A percentile compares a stretch with the other conserved stretches of the same genome.
Evolutionary conservation across 2,888 invertebrate genomes (phyloP).

Genomic region (Exocentrus adspersus): DNA sequence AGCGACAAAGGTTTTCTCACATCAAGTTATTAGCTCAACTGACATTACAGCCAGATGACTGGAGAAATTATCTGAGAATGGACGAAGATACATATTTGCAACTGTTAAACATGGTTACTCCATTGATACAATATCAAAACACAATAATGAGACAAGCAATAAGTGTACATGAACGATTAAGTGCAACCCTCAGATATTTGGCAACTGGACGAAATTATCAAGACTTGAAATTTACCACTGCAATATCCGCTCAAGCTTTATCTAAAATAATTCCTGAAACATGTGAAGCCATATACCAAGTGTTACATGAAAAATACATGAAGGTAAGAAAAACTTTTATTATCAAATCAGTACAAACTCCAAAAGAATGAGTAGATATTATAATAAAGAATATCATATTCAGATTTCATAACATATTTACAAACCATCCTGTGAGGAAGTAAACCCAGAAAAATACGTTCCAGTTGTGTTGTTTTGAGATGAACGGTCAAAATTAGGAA

Average conservation of each 20-base stretch:
- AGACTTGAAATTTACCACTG: conserved; percentile 26
- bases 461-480: too few species aligned
- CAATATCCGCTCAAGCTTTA: conserved; percentile 37
- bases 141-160: conserved; percentile 41
- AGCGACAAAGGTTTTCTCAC: neutral
- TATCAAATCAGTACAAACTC: neutral
- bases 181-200: conserved; percentile 34
- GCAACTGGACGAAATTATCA: conserved; percentile 42
- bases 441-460: too few species aligned
- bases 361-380: neutral
- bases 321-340: conserved; percentile 1
- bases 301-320: neutral
- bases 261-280: conserved; percentile 3
- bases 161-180: conserved; percentile 38
- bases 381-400: neutral
- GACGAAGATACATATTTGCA: neutral
- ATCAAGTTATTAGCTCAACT: neutral
- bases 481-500: too few species aligned
- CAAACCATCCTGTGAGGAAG: too few species aligned
- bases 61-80: neutral
- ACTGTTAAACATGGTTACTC: neutral
- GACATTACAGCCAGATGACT: neutral
- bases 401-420: neutral
- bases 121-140: conserved; percentile 10
- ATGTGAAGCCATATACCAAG: neutral